A percentile compares a stretch with the other conserved stretches of the same genome.
phyloP scores from a whole-genome alignment of 1,140 invertebrate genomes.

The Neoseiulus cucumeris region DNA sequence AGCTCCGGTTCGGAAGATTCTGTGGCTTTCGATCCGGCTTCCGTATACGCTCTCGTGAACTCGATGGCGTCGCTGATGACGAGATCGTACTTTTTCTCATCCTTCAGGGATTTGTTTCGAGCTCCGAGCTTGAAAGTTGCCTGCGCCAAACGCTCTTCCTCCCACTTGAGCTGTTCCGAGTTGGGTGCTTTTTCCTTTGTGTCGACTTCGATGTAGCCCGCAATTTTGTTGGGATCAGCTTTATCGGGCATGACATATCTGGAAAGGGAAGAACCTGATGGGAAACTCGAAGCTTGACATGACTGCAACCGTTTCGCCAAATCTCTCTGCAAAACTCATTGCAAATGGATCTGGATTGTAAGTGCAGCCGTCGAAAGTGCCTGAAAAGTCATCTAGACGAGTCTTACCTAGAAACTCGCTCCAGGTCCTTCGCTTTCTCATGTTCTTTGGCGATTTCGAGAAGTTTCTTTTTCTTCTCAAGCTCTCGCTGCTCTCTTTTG shows the following conservation, averaged over 20 bases:
- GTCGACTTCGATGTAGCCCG: slow-evolving; percentile 69
- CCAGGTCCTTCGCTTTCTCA: slow-evolving; percentile 71
- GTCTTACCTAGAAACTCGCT: slow-evolving; percentile 74
- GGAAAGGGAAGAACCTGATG: not conserved
- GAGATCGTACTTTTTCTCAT: slow-evolving; percentile 68
- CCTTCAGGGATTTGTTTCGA: slow-evolving; percentile 31
- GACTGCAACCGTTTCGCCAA: too few species aligned
- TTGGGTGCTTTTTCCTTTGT: slow-evolving; percentile 60
- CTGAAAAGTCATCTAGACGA: too few species aligned
- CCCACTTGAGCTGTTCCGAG: slow-evolving; percentile 92
- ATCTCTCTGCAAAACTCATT: too few species aligned
- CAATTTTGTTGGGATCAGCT: slow-evolving; percentile 25
- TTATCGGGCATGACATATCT: slow-evolving; percentile 12
- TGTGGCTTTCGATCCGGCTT: slow-evolving; percentile 46
- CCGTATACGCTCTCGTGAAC: slow-evolving; percentile 77
- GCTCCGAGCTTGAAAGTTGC: slow-evolving; percentile 82
- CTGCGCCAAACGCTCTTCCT: slow-evolving; percentile 87
- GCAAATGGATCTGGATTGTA: too few species aligned
- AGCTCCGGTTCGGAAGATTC: slow-evolving; percentile 25
- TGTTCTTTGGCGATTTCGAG: slow-evolving; percentile 81
- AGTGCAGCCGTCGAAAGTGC: too few species aligned
- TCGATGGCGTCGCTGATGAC: slow-evolving; percentile 90
- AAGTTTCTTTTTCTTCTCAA: slow-evolving; percentile 76
- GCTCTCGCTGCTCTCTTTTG: slow-evolving; percentile 54
- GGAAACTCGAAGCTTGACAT: too few species aligned